Percentiles rank a stretch among this genome's conserved stretches.
phyloP scores from a whole-genome alignment of 2,113 vertebrate genomes.

The Tupaia tana region DNA sequence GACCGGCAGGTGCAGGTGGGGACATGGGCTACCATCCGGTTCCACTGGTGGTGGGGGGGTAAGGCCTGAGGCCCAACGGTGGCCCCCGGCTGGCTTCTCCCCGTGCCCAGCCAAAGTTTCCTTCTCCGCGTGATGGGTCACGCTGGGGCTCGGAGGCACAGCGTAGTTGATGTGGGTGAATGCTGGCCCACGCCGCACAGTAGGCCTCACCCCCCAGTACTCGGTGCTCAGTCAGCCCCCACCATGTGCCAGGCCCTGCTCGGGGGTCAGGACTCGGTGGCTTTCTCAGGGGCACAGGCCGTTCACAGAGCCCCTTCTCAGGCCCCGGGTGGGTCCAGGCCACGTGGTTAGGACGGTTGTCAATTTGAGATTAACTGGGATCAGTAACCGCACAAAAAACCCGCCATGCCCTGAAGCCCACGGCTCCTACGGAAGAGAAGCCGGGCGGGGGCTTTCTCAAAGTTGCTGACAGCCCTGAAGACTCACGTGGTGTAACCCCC shows the following conservation, averaged over 20 bases:
- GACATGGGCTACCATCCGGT: too few relatives aligned
- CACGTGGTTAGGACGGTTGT: not conserved
- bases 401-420: not conserved
- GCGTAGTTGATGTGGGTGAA: too few relatives aligned
- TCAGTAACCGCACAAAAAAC: conserved; percentile 9
- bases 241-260: not conserved
- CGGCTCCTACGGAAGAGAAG: not conserved
- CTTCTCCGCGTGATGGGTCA: too few relatives aligned
- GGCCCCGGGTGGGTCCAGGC: not conserved
- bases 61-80: too few relatives aligned
- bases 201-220: too few relatives aligned
- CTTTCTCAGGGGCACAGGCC: too few relatives aligned
- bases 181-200: too few relatives aligned
- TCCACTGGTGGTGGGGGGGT: too few relatives aligned
- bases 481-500: not conserved
- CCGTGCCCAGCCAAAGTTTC: too few relatives aligned
- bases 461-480: not conserved
- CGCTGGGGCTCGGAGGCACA: not conserved
- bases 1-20: too few relatives aligned
- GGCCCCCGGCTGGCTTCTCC: too few relatives aligned
- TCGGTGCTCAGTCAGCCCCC: not conserved
- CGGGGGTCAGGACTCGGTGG: not conserved
- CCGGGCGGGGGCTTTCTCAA: not conserved
- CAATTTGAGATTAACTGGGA: conserved; percentile 36
- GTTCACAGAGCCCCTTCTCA: not conserved